These are phyloP conservation scores for Battus philenor DNA, from an alignment of 1,140 invertebrate genomes.

Conservation along the genomic window DNA sequence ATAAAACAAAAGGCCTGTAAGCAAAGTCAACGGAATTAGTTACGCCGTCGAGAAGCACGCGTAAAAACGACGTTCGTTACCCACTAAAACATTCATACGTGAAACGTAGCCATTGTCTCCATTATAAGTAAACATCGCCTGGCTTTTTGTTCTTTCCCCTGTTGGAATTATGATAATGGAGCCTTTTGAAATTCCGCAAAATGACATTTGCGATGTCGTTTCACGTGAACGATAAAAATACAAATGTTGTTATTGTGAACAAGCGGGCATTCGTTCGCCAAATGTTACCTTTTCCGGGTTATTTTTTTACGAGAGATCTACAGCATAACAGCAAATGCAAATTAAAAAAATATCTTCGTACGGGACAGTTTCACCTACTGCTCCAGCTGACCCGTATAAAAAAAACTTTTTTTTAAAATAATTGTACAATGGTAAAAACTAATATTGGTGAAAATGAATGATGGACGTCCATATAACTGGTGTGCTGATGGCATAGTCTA, in stretches of 20 bases:
- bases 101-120: conserved; percentile 42
- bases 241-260: conserved; percentile 13
- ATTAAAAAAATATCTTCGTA: too few species aligned
- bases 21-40: conserved; percentile 6
- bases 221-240: conserved; percentile 14
- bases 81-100: conserved; percentile 39
- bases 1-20: too few species aligned
- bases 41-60: neutral
- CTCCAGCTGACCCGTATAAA: too few species aligned
- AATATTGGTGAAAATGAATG: too few species aligned
- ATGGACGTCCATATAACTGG: too few species aligned
- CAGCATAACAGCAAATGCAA: too few species aligned
- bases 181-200: conserved; percentile 35
- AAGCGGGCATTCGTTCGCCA: conserved; percentile 1
- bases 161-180: conserved; percentile 51
- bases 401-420: too few species aligned
- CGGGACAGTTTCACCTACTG: too few species aligned
- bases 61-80: conserved; percentile 2
- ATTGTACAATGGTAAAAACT: too few species aligned
- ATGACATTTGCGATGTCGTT: conserved; percentile 24
- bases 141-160: conserved; percentile 41
- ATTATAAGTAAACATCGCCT: conserved; percentile 47
- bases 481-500: too few species aligned
- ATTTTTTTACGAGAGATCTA: too few species aligned
- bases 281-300: conserved; percentile 6